Evolutionary conservation across 2,113 vertebrate species (phyloP).

Genomic region (Chascanopsetta lugubris): DNA sequence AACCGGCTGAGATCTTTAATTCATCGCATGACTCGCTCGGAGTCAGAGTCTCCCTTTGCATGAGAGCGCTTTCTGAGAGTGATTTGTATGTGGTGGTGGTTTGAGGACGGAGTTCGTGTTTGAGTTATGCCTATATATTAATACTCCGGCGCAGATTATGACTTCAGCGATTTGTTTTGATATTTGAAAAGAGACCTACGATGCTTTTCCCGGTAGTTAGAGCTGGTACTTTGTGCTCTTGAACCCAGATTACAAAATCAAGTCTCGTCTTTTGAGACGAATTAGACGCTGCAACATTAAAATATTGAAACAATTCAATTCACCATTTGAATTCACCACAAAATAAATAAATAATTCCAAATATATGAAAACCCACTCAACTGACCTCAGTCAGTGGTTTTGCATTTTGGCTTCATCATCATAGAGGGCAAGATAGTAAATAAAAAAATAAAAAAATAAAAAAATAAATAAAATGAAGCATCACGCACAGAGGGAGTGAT

Average conservation of each 20-base stretch:
- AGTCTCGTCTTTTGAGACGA: too few species aligned
- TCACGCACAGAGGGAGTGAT: not conserved
- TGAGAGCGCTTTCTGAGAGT: not conserved
- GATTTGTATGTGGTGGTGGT: not conserved
- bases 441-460: too few species aligned
- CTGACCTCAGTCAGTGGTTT: not conserved
- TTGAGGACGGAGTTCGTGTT: not conserved
- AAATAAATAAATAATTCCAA: not conserved
- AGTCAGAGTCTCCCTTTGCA: not conserved
- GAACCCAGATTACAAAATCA: too few species aligned
- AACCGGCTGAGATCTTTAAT: conserved; percentile 5
- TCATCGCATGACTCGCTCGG: not conserved
- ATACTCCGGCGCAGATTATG: not conserved
- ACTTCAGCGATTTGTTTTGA: not conserved
- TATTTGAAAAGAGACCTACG: not conserved
- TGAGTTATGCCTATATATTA: not conserved
- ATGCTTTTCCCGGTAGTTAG: too few species aligned
- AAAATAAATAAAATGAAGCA: too few species aligned
- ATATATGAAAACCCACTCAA: too few species aligned
- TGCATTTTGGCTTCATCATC: not conserved
- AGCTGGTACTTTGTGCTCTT: too few species aligned
- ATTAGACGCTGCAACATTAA: too few species aligned
- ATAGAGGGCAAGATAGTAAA: too few species aligned
- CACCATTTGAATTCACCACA: too few species aligned
- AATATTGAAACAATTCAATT: too few species aligned